Base-by-base conservation (phyloP, 2,113 vertebrate species). In the Morone chrysops region DNA sequence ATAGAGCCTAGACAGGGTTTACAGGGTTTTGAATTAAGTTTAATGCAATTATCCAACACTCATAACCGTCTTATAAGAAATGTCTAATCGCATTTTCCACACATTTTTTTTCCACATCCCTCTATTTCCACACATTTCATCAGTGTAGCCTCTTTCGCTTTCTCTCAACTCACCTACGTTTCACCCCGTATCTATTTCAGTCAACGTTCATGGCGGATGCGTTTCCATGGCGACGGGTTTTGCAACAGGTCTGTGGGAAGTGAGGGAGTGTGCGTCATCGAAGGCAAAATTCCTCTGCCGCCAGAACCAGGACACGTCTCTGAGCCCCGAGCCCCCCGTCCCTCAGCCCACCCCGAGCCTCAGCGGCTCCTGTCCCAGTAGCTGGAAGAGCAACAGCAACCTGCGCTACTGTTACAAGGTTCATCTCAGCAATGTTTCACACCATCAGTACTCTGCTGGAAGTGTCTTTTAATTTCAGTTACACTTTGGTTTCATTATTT, bases 391-490 rank as follows among this genome's bases (percentile, higher is more conserved):
- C 1, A 94, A 94, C 85, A 91, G 92, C 90, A 95, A 95, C 69
- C 95, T 99, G 67, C 96, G 93, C 50, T 93, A 99, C 92, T 99
- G 98, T 87, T 99, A 98, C 92, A 99, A 97, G 98, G 98, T 99
- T 69, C 51, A 13, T 4, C 13, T n/a, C 13, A 1, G 43, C 14
- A 20, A 6, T 0, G 20, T 68, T 17, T 43, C 20, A 10, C 72
- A 25, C n/a, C 31, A 14, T 63, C 50, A 18, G 0, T 4, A 4
- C 72, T 25, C 50, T 59, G 40, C 25, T 25, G 18, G 22, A 43
- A 22, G 38, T 14, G 25, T 47, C 36, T 61, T 22, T 51, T 41
- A 8, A 60, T 22, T 7, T 47, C 25, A 40, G 17, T 38, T 45
- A 66, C 36, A 38, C 51, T 53, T 45, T 12, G 10, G 16, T 14